Evolutionary conservation across 2,888 invertebrate genomes (phyloP), one percentile per base, ranked within the genome.

Genomic region (Zelleria hepariella): DNA sequence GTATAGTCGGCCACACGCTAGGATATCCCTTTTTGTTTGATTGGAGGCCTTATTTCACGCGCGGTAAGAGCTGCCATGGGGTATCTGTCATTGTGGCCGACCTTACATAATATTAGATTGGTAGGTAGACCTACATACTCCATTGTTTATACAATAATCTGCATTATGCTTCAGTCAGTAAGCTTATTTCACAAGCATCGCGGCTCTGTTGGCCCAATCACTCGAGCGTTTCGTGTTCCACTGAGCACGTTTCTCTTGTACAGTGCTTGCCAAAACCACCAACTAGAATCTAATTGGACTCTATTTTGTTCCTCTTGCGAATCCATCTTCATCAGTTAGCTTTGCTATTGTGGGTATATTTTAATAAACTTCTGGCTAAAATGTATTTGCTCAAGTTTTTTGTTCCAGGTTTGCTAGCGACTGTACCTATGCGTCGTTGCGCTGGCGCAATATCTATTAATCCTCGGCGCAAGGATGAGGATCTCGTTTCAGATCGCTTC

Each of bases 401-500:
- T 15, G 3, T 42, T 42, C 32, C 32, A 42, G 32, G 32, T 15
- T 42, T 15, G 32, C 15, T 15, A 5, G 32, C 32, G 32, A 42
- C 32, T 42, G 32, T 42, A 42, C 32, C 32, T 42, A 42, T 15
- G n/a, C n/a, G 32, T 42, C 4, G 26, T 26, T 26, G 7, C 5
- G 26, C 18, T 20, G 51, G 42, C 58, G 58, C 32, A 47, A 56
- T 61, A 66, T 64, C 65, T 59, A 66, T 64, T 68, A n/a, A 49
- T 51, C n/a, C 57, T 57, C 56, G 53, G 60, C 58, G 61, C 63
- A 62, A 64, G 71, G 74, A 77, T 82, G 77, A 64, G 71, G 74
- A 77, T 82, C 78, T 74, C 67, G 75, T 82, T 84, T 78, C 82
- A 74, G 68, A 63, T 67, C 68, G 69, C 66, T 71, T 69, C 69